Evolutionary conservation across 1,140 invertebrate genomes (phyloP), one percentile per base, ranked within the genome.

Genomic region (Sinella curviseta): DNA sequence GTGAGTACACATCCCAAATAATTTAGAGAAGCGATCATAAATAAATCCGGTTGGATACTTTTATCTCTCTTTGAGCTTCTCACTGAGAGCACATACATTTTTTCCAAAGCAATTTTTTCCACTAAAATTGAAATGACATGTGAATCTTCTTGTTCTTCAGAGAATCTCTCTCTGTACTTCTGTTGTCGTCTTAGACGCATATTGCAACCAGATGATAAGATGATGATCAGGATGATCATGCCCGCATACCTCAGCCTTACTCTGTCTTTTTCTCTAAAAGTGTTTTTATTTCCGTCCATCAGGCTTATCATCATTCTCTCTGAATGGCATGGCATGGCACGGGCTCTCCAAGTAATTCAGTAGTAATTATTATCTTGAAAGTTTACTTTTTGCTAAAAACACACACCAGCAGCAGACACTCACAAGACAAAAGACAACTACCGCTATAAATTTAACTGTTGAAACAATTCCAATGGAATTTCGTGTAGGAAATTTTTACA

Each of bases 91-190:
- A n/a, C 26, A 65, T 26, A 65, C 39, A 48, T 48, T 65, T 65
- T 65, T 26, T 26, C 39, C 39, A 48, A 48, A 48, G 39, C 39
- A 48, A 48, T 12, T 48, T 12, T 48, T 20, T 48, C 39, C 39
- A 12, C 24, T n/a, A 65, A 65, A 65, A 17, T 65, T 16, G 26
- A 65, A 65, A 65, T 65, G 57, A 65, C 39, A 48, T 48, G 8
- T 48, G 39, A 65, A 65, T 65, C 57, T 65, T 26, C 57, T n/a
- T 26, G 57, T 65, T 65, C 57, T n/a, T 65, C 57, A n/a, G 39
- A n/a, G n/a, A n/a, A n/a, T n/a, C n/a, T 48, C 39, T 20, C 20
- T 65, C 57, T 17, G 57, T n/a, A n/a, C 57, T 4, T 65, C 4
- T 65, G 14, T 16, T 65, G 26, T n/a, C 16, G 57, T 65, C 8